phyloP scores from a whole-genome alignment of 2,113 vertebrate genomes.

The Chauna torquata region DNA sequence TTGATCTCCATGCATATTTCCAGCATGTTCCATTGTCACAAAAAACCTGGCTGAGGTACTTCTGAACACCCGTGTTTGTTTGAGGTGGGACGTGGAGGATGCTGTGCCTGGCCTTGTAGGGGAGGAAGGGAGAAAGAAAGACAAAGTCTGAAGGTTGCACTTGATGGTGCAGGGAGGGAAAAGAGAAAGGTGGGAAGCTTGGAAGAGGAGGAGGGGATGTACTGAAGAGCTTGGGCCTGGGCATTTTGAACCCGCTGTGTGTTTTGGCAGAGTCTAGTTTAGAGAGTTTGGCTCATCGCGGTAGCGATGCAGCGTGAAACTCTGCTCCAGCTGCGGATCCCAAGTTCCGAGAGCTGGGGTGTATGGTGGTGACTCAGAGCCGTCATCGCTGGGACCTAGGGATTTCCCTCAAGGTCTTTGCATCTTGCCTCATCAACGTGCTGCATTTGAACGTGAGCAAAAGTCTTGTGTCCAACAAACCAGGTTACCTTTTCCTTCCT shows the following conservation, averaged over 20 bases:
- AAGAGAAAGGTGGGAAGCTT: not conserved
- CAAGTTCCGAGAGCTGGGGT: not conserved
- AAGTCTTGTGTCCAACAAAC: constrained; percentile 9
- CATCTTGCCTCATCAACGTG: not conserved
- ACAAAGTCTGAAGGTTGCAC: fast-evolving
- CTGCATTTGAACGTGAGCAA: not conserved
- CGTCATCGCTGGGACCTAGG: not conserved
- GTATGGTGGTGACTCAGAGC: not conserved
- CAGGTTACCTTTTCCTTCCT: constrained; percentile 59
- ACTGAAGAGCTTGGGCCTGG: not conserved
- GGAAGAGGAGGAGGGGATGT: not conserved
- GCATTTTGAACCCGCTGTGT: not conserved
- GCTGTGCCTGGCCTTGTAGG: not conserved
- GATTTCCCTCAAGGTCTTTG: constrained; percentile 40
- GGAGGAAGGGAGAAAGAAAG: not conserved
- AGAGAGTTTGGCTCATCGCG: not conserved
- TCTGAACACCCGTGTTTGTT: fast-evolving
- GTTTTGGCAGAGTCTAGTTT: not conserved
- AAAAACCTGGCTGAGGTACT: not conserved
- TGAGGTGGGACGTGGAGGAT: not conserved
- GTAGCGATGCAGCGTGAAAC: not conserved
- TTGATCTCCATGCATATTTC: not conserved
- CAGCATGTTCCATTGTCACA: not conserved
- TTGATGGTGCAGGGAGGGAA: not conserved
- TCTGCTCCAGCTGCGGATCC: not conserved